Evolutionary conservation across 2,888 invertebrate genomes (phyloP), one percentile per base, ranked within the genome.

Genomic region (Tipula lateralis): DNA sequence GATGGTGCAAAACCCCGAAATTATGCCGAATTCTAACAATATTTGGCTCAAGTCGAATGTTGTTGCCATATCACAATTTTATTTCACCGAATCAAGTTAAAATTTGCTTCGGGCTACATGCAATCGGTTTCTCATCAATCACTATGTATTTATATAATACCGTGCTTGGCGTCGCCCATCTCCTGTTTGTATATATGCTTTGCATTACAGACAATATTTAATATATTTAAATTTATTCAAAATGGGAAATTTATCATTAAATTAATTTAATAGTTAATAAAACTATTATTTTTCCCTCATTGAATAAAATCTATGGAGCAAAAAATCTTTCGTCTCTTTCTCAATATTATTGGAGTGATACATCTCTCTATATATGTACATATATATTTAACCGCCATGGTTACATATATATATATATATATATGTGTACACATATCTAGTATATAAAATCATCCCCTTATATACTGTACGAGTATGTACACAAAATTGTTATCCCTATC

Each of bases 261-360:
- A 66, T 66, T 66, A 66, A 66, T 66, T 66, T 66, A 66, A 24
- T 66, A 66, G 66, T 66, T 66, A 66, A 24, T 66, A 66, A 66
- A 66, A 66, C 66, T 66, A 66, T 66, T 66, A 66, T 66, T 13
- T 66, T 66, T 66, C 66, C 66, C 66, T 66, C 66, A 66, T 66
- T 66, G 66, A 66, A 66, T 66, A 66, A 66, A 66, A 66, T 66
- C 0, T 66, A 66, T 13, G 2, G 2, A 44, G 7, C 3, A 44
- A 44, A 44, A n/a, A 66, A 24, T 7, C 66, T 66, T 66, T 12
- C 66, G 24, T 66, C 66, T 66, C 66, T 66, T 66, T 66, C 66
- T 19, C 24, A 24, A 66, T 66, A 9, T 66, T 9, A 66, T 66
- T 66, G 66, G 66, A 66, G 7, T 19, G 24, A 66, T 66, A n/a